Conservation (phyloP, 2,113 vertebrate genomes). For the Calcarius ornatus region DNA sequence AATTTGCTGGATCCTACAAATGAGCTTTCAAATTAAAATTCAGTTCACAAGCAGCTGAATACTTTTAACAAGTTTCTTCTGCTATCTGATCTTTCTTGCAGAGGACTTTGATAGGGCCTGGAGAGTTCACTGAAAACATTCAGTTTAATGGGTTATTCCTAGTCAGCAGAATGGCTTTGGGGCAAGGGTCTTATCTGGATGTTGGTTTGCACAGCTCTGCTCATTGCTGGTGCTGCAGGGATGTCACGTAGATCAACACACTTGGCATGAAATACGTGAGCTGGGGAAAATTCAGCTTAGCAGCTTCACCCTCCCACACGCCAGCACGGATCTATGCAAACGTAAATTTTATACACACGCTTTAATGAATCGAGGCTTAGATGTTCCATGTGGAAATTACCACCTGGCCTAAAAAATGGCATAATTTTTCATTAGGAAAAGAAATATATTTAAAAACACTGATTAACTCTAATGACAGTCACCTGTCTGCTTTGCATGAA, state of each 20-base stretch:
- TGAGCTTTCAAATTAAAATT: slow-evolving; percentile 29
- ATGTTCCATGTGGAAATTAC: neutral
- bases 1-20: slow-evolving; percentile 38
- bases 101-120: neutral
- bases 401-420: neutral
- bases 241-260: neutral
- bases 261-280: neutral
- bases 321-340: neutral
- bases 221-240: neutral
- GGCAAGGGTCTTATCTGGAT: slow-evolving; percentile 13
- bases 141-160: neutral
- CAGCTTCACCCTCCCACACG: neutral
- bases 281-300: slow-evolving; percentile 2
- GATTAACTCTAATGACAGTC: neutral
- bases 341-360: neutral
- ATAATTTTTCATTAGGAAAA: neutral
- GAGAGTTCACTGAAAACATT: slow-evolving; percentile 21
- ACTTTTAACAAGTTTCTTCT: slow-evolving; percentile 15
- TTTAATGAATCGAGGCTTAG: slow-evolving; percentile 13
- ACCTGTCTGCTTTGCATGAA: neutral
- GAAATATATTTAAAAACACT: neutral
- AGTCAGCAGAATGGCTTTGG: neutral
- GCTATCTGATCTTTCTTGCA: slow-evolving; percentile 24
- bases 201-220: neutral
- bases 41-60: neutral